phyloP scores from a whole-genome alignment of 2,113 vertebrate species.

The Phainopepla nitens region DNA sequence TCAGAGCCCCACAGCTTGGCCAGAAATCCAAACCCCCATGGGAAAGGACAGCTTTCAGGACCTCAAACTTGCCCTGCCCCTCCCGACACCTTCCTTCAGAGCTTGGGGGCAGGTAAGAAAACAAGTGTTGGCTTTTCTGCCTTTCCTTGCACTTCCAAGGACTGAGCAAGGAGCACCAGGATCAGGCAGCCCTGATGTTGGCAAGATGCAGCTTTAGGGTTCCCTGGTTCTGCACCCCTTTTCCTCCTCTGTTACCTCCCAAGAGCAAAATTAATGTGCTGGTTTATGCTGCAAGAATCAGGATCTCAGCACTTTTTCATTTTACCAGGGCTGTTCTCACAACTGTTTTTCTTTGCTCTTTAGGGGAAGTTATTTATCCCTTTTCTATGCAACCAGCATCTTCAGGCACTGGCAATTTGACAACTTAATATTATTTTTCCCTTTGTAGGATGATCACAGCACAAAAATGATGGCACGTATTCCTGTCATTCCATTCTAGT shows the following conservation, averaged over 20 bases:
- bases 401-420: not conserved
- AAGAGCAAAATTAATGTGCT: not conserved
- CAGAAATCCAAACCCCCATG: not conserved
- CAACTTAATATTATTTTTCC: not conserved
- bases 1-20: not conserved
- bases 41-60: not conserved
- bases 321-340: not conserved
- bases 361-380: not conserved
- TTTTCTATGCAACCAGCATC: not conserved
- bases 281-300: not conserved
- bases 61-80: not conserved
- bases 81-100: not conserved
- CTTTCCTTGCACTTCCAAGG: not conserved
- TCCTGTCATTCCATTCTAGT: not conserved
- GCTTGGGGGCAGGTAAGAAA: not conserved
- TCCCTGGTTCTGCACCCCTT: not conserved
- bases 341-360: not conserved
- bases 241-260: not conserved
- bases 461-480: not conserved
- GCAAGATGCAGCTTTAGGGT: not conserved
- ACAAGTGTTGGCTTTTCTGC: not conserved
- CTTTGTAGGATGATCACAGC: not conserved
- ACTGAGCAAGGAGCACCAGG: rapidly evolving
- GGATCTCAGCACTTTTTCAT: not conserved
- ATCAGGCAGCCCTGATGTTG: rapidly evolving